Evolutionary conservation across 2,797 vertebrate species (phyloP), one percentile per base, ranked within the genome.

Genomic region (Masticophis lateralis): DNA sequence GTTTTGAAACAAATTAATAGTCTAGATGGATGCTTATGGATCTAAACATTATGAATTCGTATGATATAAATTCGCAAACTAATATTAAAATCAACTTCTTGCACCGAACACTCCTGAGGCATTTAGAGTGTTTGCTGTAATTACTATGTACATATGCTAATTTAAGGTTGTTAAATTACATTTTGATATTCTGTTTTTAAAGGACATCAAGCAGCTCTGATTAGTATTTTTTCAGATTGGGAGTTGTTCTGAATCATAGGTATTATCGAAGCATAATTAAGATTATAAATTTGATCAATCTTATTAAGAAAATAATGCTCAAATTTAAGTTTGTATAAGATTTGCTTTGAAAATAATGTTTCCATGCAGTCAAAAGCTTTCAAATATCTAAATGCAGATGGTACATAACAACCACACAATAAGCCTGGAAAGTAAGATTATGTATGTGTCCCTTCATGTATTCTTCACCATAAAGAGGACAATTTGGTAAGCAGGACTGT

Each of bases 61-160:
- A 56, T 61, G 69, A 32, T 92, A 92, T 91, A 93, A 89, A 93
- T 93, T 93, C 56, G 25, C 43, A 27, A 53, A 91, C 47, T 61
- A 86, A 93, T 93, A 91, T 91, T 91, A 28, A 89, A 5, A 89
- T 91, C 57, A 66, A 91, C 43, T 53, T 56, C 91, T 93, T 91
- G 60, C 59, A 61, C 59, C 37, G 86, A 89, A 86, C 63, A 57
- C 90, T 86, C 66, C 51, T 22, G 87, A 63, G 66, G 56, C 57
- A 57, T 91, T 91, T 91, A 79, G 61, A 51, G 6, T 60, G 28
- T 91, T 93, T 91, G n/a, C 56, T 93, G 43, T 55, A 93, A 69
- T 89, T 93, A 91, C 88, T 32, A 83, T 56, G n/a, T 91, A 88
- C 22, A 55, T 37, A 37, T 27, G 61, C 28, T 91, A 89, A 91